Evolutionary conservation across 2,113 vertebrate species (phyloP), one percentile per base, ranked within the genome.

Genomic region (Leucopsar rothschildi): DNA sequence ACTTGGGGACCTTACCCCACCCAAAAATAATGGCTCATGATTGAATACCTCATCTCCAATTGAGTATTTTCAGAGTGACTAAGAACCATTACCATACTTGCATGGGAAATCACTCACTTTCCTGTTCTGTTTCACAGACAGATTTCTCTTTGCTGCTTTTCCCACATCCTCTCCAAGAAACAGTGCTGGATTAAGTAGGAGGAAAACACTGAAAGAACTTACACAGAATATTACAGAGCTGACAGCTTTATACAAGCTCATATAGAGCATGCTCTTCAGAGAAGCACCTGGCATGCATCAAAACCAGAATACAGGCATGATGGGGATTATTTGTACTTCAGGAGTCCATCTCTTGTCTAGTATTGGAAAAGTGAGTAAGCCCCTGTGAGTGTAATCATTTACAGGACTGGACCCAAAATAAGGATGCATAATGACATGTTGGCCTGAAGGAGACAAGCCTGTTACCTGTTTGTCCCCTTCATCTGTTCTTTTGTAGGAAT

Each of bases 401-500:
- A 71, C 33, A 93, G 68, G 25, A 61, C 22, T 53, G 33, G 61
- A 82, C 9, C 29, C 85, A 86, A 44, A 88, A 49, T 47, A 15
- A 81, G 18, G 15, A 61, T n/a, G 8, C 13, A 50, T 42, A 83
- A 65, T 3, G 4, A 84, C 22, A 45, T 12, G 35, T 0, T 47
- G 49, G 60, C 44, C n/a, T 68, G 45, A 83, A 86, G 63, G 45
- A 86, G 52, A 88, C 7, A 27, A 35, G 44, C 33, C 69, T 31
- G 47, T 98, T 97, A 99, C 99, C 98, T 98, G 98, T 93, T 98
- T 98, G 39, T 99, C 98, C 61, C 93, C 95, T 66, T 95, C 96
- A 27, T 99, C 98, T 93, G 96, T 85, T 97, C 97, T 98, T 96
- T 98, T 98, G 96, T 98, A 97, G 85, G 96, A 92, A 92, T 97